Evolutionary conservation across 2,888 invertebrate genomes (phyloP), one percentile per base, ranked within the genome.

Genomic region (Orgyia antiqua): DNA sequence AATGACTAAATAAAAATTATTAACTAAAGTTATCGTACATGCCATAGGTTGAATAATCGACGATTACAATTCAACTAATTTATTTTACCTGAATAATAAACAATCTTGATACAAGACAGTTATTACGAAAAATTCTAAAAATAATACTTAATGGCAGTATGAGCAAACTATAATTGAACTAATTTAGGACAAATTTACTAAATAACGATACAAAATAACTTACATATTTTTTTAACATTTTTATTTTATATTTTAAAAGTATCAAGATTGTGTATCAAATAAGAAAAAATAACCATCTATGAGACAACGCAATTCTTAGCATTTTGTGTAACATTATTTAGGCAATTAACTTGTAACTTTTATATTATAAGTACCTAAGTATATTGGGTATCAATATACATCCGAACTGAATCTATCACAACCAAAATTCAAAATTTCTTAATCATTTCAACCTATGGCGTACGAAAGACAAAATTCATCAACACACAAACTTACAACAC

Each of bases 1-100:
- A 65, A 78, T 83, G 83, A 84, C 83, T 83, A 83, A 80, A 83
- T 80, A 80, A 82, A 69, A 15, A 66, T 71, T 77, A 79, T 65
- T 72, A 63, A 53, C 78, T 82, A 83, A 49, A 73, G 70, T 79
- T 78, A 67, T 68, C 66, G 65, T 63, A 68, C 58, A 46, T 47
- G 36, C 55, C 47, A 45, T 44, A 54, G 52, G 63, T 49, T 57
- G 65, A 56, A 55, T 58, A 49, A 25, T 32, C 29, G 45, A 23
- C 37, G 37, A 43, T 39, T 36, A 6, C 15, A 15, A 15, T 6
- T 15, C 4, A 15, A 15, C 15, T 6, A 15, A 4, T 6, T n/a
- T n/a, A n/a, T n/a, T n/a, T n/a, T n/a, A n/a, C n/a, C n/a, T n/a
- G n/a, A n/a, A n/a, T n/a, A n/a, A n/a, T n/a, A n/a, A n/a, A n/a